phyloP scores from a whole-genome alignment of 1,140 invertebrate genomes.

The Caerostris darwini region DNA sequence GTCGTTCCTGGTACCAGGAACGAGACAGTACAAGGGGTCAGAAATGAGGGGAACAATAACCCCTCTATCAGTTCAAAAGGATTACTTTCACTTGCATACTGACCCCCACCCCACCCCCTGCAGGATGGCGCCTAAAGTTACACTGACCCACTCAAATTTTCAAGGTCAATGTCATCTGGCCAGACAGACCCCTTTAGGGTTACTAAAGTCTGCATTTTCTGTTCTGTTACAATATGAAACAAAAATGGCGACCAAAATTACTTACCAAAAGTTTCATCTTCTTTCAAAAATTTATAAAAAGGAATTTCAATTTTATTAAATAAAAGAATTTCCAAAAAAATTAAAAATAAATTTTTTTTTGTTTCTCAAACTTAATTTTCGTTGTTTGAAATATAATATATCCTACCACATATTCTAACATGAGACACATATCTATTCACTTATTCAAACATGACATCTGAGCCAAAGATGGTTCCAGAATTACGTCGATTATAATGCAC shows the following conservation, averaged over 20 bases:
- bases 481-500: too few species aligned
- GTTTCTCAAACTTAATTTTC: too few species aligned
- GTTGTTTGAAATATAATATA: too few species aligned
- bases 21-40: not conserved
- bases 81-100: not conserved
- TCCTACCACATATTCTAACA: too few species aligned
- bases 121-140: constrained; percentile 9
- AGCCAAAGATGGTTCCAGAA: too few species aligned
- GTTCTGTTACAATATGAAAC: not conserved
- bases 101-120: not conserved
- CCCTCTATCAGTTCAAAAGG: not conserved
- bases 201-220: not conserved
- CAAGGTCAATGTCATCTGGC: not conserved
- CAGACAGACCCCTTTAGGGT: not conserved
- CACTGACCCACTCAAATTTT: constrained; percentile 41
- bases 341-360: too few species aligned
- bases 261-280: too few species aligned
- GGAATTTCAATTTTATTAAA: too few species aligned
- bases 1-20: not conserved
- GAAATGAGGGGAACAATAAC: not conserved
- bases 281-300: too few species aligned
- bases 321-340: too few species aligned
- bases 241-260: not conserved
- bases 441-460: too few species aligned
- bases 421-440: too few species aligned